Percentiles rank a stretch among this genome's conserved stretches.
Conservation (phyloP, 2,113 vertebrate species). For the Podarcis muralis region DNA sequence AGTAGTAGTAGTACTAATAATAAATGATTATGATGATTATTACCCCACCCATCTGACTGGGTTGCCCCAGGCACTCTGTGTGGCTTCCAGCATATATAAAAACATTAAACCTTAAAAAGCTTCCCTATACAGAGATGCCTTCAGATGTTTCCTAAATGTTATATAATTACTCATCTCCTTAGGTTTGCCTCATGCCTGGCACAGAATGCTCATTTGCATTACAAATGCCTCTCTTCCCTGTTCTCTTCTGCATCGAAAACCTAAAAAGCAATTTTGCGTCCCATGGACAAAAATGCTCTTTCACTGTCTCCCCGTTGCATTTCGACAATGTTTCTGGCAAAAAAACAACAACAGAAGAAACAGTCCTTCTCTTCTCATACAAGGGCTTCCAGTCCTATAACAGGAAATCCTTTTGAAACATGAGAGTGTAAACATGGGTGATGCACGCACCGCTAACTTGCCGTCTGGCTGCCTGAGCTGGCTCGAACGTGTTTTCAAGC, state of each 20-base stretch:
- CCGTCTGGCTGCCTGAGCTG: not conserved
- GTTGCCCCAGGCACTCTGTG: too few relatives aligned
- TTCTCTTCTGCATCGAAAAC: not conserved
- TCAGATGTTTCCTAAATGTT: too few relatives aligned
- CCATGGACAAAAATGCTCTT: not conserved
- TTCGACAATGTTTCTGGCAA: accelerated
- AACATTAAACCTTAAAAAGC: too few relatives aligned
- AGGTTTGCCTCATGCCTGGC: not conserved
- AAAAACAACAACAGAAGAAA: not conserved
- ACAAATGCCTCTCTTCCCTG: not conserved
- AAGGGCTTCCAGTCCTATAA: not conserved
- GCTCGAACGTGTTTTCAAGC: not conserved
- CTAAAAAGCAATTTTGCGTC: not conserved
- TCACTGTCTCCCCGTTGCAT: not conserved
- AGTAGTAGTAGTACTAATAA: too few relatives aligned
- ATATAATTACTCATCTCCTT: too few relatives aligned
- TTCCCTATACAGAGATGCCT: too few relatives aligned
- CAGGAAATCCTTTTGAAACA: constrained; percentile 9
- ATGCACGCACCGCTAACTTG: not conserved
- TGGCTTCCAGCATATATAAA: too few relatives aligned
- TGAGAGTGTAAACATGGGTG: not conserved
- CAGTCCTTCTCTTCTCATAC: not conserved
- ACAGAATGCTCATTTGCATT: not conserved
- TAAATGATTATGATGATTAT: too few relatives aligned
- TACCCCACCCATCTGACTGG: too few relatives aligned